phyloP scores from a whole-genome alignment of 1,140 invertebrate species.

The Drosophila kikkawai region DNA sequence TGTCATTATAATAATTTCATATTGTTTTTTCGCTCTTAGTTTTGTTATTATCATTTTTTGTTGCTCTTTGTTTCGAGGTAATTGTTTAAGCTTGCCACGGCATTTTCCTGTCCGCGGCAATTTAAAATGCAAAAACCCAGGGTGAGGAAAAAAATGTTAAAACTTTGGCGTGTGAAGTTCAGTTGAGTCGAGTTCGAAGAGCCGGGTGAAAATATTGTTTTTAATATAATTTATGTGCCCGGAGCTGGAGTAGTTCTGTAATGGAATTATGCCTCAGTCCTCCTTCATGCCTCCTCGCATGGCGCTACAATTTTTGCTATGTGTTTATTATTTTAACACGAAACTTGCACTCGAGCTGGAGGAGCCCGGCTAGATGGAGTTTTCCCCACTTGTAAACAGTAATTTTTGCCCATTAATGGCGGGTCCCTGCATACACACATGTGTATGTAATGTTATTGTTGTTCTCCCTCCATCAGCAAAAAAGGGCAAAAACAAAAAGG shows the following conservation, averaged over 20 bases:
- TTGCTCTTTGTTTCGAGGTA: constrained; percentile 53
- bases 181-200: constrained; percentile 61
- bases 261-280: constrained; percentile 66
- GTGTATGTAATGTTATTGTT: constrained; percentile 52
- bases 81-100: constrained; percentile 78
- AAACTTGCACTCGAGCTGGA: constrained; percentile 71
- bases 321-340: constrained; percentile 84
- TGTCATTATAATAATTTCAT: constrained; percentile 83
- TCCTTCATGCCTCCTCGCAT: constrained; percentile 41
- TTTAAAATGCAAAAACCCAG: constrained; percentile 71
- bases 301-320: constrained; percentile 79
- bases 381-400: constrained; percentile 80
- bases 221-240: constrained; percentile 65
- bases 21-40: constrained; percentile 57
- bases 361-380: constrained; percentile 1
- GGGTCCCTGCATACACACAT: constrained; percentile 27
- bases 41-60: constrained; percentile 22
- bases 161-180: constrained; percentile 71
- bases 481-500: constrained; percentile 70
- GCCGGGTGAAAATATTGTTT: constrained; percentile 73
- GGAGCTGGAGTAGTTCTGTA: constrained; percentile 52
- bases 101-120: constrained; percentile 68
- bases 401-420: constrained; percentile 81
- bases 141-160: constrained; percentile 1
- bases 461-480: constrained; percentile 28